Evolutionary conservation across 2,113 vertebrate species (phyloP).

Genomic region (Actenoides hombroni): DNA sequence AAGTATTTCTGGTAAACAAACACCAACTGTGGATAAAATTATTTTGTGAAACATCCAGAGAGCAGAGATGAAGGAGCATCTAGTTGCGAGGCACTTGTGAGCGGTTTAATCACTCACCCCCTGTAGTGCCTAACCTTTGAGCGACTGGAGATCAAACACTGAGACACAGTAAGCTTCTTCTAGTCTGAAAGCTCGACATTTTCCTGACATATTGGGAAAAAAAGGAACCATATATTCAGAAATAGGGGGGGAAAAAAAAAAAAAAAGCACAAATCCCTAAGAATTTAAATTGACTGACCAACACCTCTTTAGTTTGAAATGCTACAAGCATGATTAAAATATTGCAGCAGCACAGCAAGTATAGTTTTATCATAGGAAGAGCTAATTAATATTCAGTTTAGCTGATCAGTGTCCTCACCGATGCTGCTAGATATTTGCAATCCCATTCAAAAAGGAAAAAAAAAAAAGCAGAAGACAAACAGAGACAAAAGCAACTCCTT

Average conservation of each 20-base stretch:
- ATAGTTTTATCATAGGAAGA: neutral
- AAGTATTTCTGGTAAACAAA: neutral
- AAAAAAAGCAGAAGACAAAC: neutral
- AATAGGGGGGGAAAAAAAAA: rapidly evolving
- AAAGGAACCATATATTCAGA: neutral
- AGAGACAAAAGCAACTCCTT: neutral
- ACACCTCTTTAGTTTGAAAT: neutral
- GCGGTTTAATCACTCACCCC: neutral
- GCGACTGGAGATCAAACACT: neutral
- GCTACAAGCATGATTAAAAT: neutral
- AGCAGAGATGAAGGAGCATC: neutral
- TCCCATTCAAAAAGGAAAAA: neutral
- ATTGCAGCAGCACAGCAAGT: neutral
- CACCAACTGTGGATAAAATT: neutral
- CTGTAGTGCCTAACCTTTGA: neutral
- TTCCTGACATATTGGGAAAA: neutral
- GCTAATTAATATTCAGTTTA: neutral
- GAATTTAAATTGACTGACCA: neutral
- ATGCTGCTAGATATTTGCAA: neutral
- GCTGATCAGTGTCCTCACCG: neutral
- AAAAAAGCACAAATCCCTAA: neutral
- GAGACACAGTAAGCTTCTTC: neutral
- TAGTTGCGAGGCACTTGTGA: neutral
- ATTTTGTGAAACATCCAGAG: neutral
- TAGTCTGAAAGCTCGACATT: neutral